phyloP scores from a whole-genome alignment of 1,140 invertebrate species.

The Triops longicaudatus region DNA sequence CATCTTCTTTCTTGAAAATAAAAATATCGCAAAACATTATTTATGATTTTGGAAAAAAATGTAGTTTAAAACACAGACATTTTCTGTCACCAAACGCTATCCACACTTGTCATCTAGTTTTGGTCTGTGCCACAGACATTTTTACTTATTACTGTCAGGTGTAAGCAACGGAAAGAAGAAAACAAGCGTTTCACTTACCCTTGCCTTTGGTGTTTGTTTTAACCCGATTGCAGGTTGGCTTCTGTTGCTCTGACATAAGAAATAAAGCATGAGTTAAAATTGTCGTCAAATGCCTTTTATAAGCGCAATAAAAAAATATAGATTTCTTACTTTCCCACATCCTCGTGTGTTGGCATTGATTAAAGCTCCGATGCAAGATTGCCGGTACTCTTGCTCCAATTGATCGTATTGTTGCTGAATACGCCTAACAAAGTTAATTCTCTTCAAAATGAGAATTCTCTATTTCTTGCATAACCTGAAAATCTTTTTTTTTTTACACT shows the following conservation, averaged over 20 bases:
- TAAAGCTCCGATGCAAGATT: slow-evolving; percentile 56
- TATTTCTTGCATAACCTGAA: too few relatives aligned
- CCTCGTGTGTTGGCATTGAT: slow-evolving; percentile 52
- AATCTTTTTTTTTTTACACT: too few relatives aligned
- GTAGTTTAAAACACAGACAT: too few relatives aligned
- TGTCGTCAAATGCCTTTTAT: neutral
- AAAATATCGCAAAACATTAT: too few relatives aligned
- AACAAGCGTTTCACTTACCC: slow-evolving; percentile 50
- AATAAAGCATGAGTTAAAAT: slow-evolving; percentile 6
- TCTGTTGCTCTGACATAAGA: slow-evolving; percentile 52
- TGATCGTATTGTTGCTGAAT: slow-evolving; percentile 63
- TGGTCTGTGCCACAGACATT: too few relatives aligned
- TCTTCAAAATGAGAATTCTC: too few relatives aligned
- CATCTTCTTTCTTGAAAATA: too few relatives aligned
- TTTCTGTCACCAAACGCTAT: too few relatives aligned
- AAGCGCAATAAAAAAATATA: neutral
- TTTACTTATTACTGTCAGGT: too few relatives aligned
- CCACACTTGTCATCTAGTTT: too few relatives aligned
- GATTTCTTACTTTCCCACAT: slow-evolving; percentile 50
- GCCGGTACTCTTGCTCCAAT: slow-evolving; percentile 58
- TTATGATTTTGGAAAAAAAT: too few relatives aligned
- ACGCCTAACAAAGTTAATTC: slow-evolving; percentile 51
- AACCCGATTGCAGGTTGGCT: slow-evolving; percentile 66
- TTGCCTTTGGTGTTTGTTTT: slow-evolving; percentile 62
- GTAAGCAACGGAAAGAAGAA: too few relatives aligned